These are phyloP conservation scores for Sclerodermus sp. DNA, from an alignment of 2,888 invertebrate species.

Conservation along the genomic window DNA sequence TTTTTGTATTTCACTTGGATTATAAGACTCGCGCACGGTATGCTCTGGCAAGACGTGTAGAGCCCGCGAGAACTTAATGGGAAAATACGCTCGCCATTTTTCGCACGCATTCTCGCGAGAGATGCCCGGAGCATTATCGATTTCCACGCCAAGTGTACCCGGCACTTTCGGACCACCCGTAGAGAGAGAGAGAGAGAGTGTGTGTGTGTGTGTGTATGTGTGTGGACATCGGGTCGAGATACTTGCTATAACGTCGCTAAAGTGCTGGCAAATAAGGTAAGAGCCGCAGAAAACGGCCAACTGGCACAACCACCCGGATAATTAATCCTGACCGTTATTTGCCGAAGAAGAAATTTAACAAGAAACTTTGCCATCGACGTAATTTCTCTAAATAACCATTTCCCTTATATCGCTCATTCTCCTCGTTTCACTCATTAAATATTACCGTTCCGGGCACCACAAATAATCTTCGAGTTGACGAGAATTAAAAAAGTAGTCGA, in stretches of 20 bases:
- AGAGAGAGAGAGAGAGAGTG: no score
- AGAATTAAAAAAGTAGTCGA: no score
- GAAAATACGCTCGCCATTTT: constrained; percentile 1
- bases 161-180: not conserved
- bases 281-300: not conserved
- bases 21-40: not conserved
- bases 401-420: no score
- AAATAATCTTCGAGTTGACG: no score
- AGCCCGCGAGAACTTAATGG: constrained; percentile 7
- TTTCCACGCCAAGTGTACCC: not conserved
- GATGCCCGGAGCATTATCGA: not conserved
- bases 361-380: no score
- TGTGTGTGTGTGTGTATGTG: no score
- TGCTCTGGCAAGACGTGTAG: not conserved
- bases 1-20: not conserved
- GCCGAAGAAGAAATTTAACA: no score
- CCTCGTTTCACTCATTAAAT: no score
- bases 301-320: no score
- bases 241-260: not conserved
- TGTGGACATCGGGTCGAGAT: not conserved
- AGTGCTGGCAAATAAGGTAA: not conserved
- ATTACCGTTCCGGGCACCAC: no score
- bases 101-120: constrained; percentile 7
- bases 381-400: no score
- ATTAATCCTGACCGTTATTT: no score